Evolutionary conservation across 2,888 invertebrate species (phyloP), one percentile per base, ranked within the genome.

Genomic region (Beris chalybata): DNA sequence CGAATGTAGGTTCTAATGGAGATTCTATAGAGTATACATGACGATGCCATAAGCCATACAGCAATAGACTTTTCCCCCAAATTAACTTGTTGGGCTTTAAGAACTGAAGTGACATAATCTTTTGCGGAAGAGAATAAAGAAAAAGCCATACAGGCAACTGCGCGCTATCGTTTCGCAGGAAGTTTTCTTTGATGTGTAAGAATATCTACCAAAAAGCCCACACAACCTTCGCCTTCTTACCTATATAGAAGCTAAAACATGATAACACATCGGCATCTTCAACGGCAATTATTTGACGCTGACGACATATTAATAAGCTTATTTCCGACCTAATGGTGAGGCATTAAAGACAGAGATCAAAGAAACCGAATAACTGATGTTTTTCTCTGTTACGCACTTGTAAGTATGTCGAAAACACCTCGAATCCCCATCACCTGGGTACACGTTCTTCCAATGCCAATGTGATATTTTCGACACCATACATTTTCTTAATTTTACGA

Each of bases 31-130:
- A 30, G 50, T 61, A 9, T 52, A 52, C 61, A 61, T 61, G 52
- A 43, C 61, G 38, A 59, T 59, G 48, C 22, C 31, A 15, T 22
- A 44, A 32, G 22, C 29, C 38, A 22, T 15, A 12, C 38, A 22
- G 13, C 38, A 50, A 56, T 38, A 32, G 38, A 13, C 32, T 38
- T 15, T 56, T 56, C 45, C 64, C 30, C 52, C 64, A 64, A 64
- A 64, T 64, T 64, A 64, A 54, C 64, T 64, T 64, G 29, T 64
- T 13, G 64, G 61, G 54, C 64, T 64, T 54, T 29, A 45, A 45
- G 54, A 64, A 54, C 22, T 64, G 54, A 64, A 64, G 55, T 64
- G 64, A 53, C 52, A 64, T 55, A 64, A 64, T 64, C 64, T 64
- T 22, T 38, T 44, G 64, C 53, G 64, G 53, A 45, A 54, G 54